phyloP scores from a whole-genome alignment of 2,797 vertebrate species.

The Hozukius guyotensis region DNA sequence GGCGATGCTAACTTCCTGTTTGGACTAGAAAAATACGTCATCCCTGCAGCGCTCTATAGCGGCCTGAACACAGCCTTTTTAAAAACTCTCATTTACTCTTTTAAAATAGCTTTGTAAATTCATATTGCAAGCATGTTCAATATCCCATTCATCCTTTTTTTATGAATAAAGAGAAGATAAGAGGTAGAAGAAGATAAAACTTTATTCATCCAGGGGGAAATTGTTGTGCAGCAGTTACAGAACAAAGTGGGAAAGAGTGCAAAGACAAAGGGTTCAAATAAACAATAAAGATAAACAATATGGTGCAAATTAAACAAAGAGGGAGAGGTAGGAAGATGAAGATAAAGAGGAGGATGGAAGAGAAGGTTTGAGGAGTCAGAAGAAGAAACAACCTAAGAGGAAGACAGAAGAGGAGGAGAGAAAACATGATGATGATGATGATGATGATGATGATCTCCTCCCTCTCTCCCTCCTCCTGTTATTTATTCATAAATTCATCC shows the following conservation, averaged over 20 bases:
- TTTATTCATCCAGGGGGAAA: neutral
- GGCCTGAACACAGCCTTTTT: too few species aligned
- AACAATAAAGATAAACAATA: neutral
- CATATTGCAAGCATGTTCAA: neutral
- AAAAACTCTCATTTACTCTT: too few species aligned
- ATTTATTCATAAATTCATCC: slow-evolving; percentile 56
- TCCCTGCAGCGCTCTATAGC: too few species aligned
- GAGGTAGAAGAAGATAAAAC: neutral
- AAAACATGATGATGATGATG: neutral
- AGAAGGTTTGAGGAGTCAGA: neutral
- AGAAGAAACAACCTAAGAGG: too few species aligned
- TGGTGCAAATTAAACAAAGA: neutral
- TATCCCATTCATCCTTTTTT: neutral
- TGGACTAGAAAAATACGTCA: too few species aligned
- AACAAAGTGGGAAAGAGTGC: neutral
- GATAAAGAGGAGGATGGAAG: neutral
- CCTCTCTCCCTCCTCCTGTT: slow-evolving; percentile 23
- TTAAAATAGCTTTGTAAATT: too few species aligned
- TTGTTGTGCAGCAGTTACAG: neutral
- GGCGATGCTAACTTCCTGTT: too few species aligned
- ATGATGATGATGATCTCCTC: neutral
- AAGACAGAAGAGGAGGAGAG: neutral
- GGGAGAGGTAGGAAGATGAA: neutral
- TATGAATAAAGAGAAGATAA: neutral
- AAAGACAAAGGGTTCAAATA: neutral